These are phyloP conservation scores for Proisotoma minuta DNA, from an alignment of 2,888 invertebrate genomes.

Conservation along the genomic window DNA sequence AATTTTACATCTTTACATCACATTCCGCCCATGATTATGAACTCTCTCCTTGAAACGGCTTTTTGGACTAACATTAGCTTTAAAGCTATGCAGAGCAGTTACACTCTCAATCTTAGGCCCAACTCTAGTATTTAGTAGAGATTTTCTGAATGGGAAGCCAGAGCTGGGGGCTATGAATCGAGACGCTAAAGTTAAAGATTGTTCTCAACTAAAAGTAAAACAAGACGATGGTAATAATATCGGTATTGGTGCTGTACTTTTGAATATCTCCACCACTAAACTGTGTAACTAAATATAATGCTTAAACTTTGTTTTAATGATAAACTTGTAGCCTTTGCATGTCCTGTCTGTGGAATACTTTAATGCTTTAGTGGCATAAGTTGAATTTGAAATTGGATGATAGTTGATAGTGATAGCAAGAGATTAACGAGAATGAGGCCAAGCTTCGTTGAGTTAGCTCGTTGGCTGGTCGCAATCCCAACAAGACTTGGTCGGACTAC, in stretches of 20 bases:
- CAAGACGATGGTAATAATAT: too few relatives aligned
- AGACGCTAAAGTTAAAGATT: not conserved
- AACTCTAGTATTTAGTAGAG: not conserved
- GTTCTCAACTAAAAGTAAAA: too few relatives aligned
- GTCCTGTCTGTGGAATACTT: too few relatives aligned
- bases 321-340: conserved; percentile 4
- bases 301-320: conserved; percentile 3
- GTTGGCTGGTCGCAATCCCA: not conserved
- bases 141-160: not conserved
- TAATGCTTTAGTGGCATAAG: not conserved
- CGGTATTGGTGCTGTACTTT: too few relatives aligned
- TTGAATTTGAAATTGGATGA: conserved; percentile 5
- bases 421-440: conserved; percentile 3
- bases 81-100: conserved; percentile 1
- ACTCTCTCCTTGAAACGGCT: not conserved
- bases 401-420: conserved; percentile 4
- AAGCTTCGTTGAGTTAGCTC: conserved; percentile 2
- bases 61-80: not conserved
- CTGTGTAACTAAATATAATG: not conserved
- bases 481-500: not conserved
- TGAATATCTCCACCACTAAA: too few relatives aligned
- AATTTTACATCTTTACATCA: conserved; percentile 5
- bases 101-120: not conserved
- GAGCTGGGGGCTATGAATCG: not conserved
- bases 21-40: conserved; percentile 5